These are phyloP conservation scores for Platycheirus albimanus DNA, from an alignment of 2,888 invertebrate species.

Conservation along the genomic window DNA sequence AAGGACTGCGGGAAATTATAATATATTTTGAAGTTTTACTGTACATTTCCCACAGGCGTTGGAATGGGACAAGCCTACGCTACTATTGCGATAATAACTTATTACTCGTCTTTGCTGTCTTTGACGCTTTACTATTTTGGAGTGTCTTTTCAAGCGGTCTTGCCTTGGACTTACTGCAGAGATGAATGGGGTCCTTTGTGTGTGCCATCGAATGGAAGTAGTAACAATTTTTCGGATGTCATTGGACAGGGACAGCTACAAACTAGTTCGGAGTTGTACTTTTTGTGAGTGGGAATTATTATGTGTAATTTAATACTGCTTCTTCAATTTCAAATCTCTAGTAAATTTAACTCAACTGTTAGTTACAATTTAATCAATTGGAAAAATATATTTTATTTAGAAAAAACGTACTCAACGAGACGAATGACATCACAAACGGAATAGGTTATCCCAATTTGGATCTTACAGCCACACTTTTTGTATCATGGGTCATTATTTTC, in stretches of 20 bases:
- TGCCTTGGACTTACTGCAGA: conserved; percentile 89
- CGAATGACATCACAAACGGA: conserved; percentile 80
- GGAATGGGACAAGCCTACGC: conserved; percentile 87
- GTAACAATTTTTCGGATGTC: conserved; percentile 13
- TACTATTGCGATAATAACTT: conserved; percentile 88
- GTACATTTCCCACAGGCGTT: conserved; percentile 83
- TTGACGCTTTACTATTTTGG: conserved; percentile 89
- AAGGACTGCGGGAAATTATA: too few relatives aligned
- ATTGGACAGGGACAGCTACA: conserved; percentile 75
- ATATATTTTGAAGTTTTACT: conserved; percentile 49
- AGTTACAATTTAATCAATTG: too few relatives aligned
- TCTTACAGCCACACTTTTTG: conserved; percentile 86
- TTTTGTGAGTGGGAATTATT: conserved; percentile 82
- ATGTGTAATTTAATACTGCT: neutral
- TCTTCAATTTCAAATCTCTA: too few relatives aligned
- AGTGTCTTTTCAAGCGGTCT: conserved; percentile 87
- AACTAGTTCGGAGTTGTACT: conserved; percentile 86
- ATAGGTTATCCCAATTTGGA: conserved; percentile 87
- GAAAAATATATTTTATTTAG: conserved; percentile 78
- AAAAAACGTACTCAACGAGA: conserved; percentile 84
- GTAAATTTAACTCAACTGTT: too few relatives aligned
- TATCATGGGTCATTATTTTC: conserved; percentile 88
- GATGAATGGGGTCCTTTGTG: conserved; percentile 79
- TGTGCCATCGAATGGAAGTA: conserved; percentile 76
- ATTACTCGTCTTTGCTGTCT: conserved; percentile 90